Base-by-base conservation (phyloP, 2,888 invertebrate species). In the Spisula subtruncata region DNA sequence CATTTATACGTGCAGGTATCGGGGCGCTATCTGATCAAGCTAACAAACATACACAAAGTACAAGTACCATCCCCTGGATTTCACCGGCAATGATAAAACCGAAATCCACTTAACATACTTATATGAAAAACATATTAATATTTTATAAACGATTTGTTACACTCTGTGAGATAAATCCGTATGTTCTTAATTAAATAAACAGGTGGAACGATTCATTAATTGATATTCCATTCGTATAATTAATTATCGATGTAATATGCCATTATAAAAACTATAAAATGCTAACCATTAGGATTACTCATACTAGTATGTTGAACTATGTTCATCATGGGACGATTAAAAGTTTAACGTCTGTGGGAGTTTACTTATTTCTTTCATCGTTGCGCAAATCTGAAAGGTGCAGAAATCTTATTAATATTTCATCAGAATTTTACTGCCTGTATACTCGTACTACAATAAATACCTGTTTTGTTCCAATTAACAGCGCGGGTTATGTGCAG, bases 121-220 rank as follows among this genome's bases (percentile, higher is more conserved):
- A 66, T 25, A 66, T n/a, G 25, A 66, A 66, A 66, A 25, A 66
- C 25, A n/a, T 25, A 66, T n/a, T 66, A 66, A 66, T 66, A 66
- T 66, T 66, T 66, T 66, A n/a, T n/a, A n/a, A 66, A 66, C 60
- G 60, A 66, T 66, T 66, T 66, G 25, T 66, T n/a, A 66, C 60
- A n/a, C 1, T 66, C 10, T 20, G 25, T 25, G 25, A 12, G 60
- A 66, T 20, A 25, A 25, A 66, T 66, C 25, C 60, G 25, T 66
- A 25, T 66, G 12, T 25, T 25, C n/a, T 66, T 66, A 66, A 66
- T 66, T 66, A 66, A 66, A 25, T 66, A 66, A 66, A 66, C 60
- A 66, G 60, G 60, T 66, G 60, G 60, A 25, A 66, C 8, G 60
- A 66, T 25, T 25, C 25, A 66, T 66, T 25, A 66, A 66, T 66